phyloP scores from a whole-genome alignment of 2,113 vertebrate genomes.

The Phrynosoma platyrhinos region DNA sequence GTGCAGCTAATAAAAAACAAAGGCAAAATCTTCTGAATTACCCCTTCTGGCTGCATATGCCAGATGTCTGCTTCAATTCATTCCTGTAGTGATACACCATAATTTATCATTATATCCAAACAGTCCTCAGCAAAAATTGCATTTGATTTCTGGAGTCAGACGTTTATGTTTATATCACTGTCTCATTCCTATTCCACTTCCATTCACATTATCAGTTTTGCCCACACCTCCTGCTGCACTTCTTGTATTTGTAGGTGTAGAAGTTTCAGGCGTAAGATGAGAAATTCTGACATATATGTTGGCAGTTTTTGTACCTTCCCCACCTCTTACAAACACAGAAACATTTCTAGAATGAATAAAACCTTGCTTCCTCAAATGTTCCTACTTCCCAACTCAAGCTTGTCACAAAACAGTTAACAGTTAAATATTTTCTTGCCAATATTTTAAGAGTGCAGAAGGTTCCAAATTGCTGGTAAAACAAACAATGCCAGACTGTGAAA shows the following conservation, averaged over 20 bases:
- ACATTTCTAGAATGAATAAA: constrained; percentile 68
- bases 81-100: neutral
- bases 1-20: neutral
- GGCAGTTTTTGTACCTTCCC: constrained; percentile 62
- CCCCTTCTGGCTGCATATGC: neutral
- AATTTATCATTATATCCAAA: neutral
- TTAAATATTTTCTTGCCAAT: constrained; percentile 85
- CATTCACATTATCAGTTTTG: neutral
- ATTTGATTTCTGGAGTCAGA: neutral
- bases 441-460: constrained; percentile 87
- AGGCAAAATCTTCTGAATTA: neutral
- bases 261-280: constrained; percentile 31
- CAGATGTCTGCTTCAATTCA: neutral
- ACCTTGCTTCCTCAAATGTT: constrained; percentile 62
- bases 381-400: constrained; percentile 64
- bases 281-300: constrained; percentile 49
- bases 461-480: constrained; percentile 89
- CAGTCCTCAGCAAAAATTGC: neutral
- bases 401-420: constrained; percentile 78
- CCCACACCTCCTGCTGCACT: neutral
- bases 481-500: constrained; percentile 88
- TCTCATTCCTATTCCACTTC: neutral
- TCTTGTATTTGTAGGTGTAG: neutral
- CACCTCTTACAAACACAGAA: constrained; percentile 60
- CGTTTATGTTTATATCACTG: constrained; percentile 1